Base-by-base conservation (phyloP, 2,797 vertebrate genomes). In the Lepus oiostolus region DNA sequence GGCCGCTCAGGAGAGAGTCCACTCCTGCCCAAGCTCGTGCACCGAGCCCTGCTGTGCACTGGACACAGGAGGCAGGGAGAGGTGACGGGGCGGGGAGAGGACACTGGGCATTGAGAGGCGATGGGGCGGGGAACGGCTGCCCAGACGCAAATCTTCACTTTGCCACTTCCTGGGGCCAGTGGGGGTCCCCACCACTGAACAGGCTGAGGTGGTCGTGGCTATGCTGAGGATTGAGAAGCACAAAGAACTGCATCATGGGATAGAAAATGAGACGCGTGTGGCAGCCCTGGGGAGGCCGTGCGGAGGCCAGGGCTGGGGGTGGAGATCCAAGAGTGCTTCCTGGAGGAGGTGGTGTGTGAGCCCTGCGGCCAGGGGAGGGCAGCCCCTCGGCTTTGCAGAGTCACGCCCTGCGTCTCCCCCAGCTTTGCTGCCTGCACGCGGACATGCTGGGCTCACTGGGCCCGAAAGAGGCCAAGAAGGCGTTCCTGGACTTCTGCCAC, bases 341-440 rank as follows among this genome's bases (percentile, higher is more conserved):
- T n/a, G 13, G 35, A 67, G 54, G 70, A 76, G 21, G 89, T 35
- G n/a, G 22, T 38, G 7, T 54, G 42, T 54, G 47, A 28, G 32
- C 21, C 72, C 17, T 4, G 47, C 16, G 38, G 26, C 19, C 5
- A 11, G 3, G 8, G 42, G 75, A 32, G 63, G 50, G 11, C 50
- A 35, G 62, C 60, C 38, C 50, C 2, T 6, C 35, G 72, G 77
- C 54, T 75, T n/a, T 80, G 58, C 54, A 35, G n/a, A 47, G 5
- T 8, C 58, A 22, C 8, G 0, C 32, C 80, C 30, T 63, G 24
- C 76, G 85, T 96, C 52, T 58, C 63, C 47, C 93, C 54, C 96
- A 99, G 99, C 98, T 99, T 81, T 99, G 99, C 97, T 99, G 98
- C 98, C 98, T 99, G 84, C 99, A 99, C 9, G 99, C 98, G 9